Evolutionary conservation across 1,140 invertebrate species (phyloP).

Genomic region (Drosophila subobscura): DNA sequence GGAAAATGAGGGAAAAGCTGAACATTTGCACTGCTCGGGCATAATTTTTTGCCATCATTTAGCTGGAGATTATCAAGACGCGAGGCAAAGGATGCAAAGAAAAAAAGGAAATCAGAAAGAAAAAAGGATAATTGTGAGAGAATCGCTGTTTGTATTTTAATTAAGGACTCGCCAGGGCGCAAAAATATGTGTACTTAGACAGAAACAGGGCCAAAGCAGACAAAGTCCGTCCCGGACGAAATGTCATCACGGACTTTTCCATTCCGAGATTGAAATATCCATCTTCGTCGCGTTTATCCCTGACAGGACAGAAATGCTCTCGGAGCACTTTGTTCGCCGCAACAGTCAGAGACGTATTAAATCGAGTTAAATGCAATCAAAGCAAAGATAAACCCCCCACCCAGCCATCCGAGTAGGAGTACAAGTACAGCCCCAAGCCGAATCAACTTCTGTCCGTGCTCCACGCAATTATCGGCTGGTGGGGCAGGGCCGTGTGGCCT

Average conservation of each 20-base stretch:
- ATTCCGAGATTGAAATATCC: conserved; percentile 13
- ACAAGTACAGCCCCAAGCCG: background rate
- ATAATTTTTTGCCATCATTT: conserved; percentile 64
- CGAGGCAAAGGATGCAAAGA: conserved; percentile 22
- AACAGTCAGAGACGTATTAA: conserved; percentile 21
- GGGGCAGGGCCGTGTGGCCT: background rate
- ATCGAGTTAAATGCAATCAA: conserved; percentile 62
- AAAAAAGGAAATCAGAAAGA: conserved; percentile 16
- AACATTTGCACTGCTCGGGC: conserved; percentile 18
- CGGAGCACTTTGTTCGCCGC: background rate
- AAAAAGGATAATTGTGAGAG: conserved; percentile 60
- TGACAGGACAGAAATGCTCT: background rate
- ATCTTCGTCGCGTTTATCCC: conserved; percentile 9
- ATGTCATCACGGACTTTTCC: conserved; percentile 8
- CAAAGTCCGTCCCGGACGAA: background rate
- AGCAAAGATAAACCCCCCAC: conserved; percentile 18
- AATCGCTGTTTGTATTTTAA: conserved; percentile 64
- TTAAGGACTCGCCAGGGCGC: conserved; percentile 40
- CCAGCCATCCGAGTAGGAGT: background rate
- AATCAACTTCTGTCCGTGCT: conserved; percentile 7
- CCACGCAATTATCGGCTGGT: conserved; percentile 50
- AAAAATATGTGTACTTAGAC: conserved; percentile 19
- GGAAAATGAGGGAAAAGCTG: conserved; percentile 29
- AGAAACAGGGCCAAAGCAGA: background rate
- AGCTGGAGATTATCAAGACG: conserved; percentile 58